These are phyloP conservation scores for Speoplatyrhinus poulsoni DNA, from an alignment of 2,113 vertebrate genomes.

Conservation along the genomic window DNA sequence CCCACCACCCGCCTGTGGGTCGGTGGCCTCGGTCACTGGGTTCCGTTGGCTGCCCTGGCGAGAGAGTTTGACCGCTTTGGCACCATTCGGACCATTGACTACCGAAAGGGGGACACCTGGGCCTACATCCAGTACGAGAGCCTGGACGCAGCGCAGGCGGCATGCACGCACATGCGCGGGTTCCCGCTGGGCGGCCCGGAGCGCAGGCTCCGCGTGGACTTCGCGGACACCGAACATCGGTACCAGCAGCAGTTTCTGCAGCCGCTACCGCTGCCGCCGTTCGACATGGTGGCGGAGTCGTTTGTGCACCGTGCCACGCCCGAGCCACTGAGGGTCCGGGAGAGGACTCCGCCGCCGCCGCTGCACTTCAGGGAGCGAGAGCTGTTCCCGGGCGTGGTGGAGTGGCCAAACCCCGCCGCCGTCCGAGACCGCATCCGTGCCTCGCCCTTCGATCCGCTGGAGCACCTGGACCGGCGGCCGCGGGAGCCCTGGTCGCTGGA, in stretches of 20 bases:
- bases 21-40: conserved; percentile 94
- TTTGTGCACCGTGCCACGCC: conserved; percentile 91
- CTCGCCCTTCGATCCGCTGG: conserved; percentile 88
- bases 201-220: conserved; percentile 91
- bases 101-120: conserved; percentile 96
- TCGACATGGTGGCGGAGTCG: conserved; percentile 91
- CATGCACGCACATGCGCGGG: conserved; percentile 95
- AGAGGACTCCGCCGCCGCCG: conserved; percentile 87
- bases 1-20: conserved; percentile 96
- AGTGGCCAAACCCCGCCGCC: conserved; percentile 89
- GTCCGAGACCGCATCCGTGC: conserved; percentile 86
- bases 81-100: conserved; percentile 96
- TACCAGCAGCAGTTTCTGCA: conserved; percentile 96
- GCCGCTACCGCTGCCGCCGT: conserved; percentile 89
- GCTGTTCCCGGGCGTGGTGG: conserved; percentile 86
- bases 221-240: conserved; percentile 93
- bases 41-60: conserved; percentile 89
- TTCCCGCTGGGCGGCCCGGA: conserved; percentile 93
- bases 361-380: conserved; percentile 94
- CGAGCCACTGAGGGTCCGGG: conserved; percentile 87
- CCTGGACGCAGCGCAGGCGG: conserved; percentile 93
- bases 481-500: conserved; percentile 95
- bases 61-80: conserved; percentile 98
- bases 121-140: conserved; percentile 99
- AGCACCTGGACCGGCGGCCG: conserved; percentile 83